Evolutionary conservation across 2,888 invertebrate genomes (phyloP), one percentile per base, ranked within the genome.

Genomic region (Autographa pulchrina): DNA sequence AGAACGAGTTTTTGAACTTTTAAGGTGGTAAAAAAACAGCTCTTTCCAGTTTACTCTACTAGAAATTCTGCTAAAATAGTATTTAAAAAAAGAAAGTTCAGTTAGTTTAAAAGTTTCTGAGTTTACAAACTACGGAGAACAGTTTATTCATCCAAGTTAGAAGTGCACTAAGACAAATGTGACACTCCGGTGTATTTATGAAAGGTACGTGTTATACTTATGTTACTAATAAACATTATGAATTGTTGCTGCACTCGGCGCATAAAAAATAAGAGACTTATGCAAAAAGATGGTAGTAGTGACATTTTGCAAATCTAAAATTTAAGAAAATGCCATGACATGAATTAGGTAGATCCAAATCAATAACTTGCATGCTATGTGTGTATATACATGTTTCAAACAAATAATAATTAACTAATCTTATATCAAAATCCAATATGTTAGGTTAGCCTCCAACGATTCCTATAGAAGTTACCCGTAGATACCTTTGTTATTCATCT

Each of bases 41-140:
- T 16, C 58, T 54, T 35, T 41, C 3, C 5, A 43, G 59, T 67
- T 38, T 56, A 75, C 32, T 70, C 35, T 56, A 54, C n/a, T 18
- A 38, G 41, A 52, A 68, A 68, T 67, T 65, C 68, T 68, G 65
- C 32, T 38, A 38, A 41, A n/a, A 16, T 65, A 63, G n/a, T 58
- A 63, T 68, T 65, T 43, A 16, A 18, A 68, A n/a, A 52, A 70
- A 71, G 56, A 20, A 56, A 62, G 79, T 79, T 79, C 54, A 62
- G 43, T 65, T 31, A 60, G 52, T 54, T 70, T 75, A 31, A 38
- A 52, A 78, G 75, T 74, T 74, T 59, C 18, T n/a, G 18, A 76
- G 54, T 72, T 68, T 58, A 67, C 68, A 52, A 68, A 52, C 65
- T 63, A 58, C 25, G 31, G 60, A 67, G 52, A 3, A 54, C 38